Base-by-base conservation (phyloP, 2,888 invertebrate species). In the Stenotaenia linearis region DNA sequence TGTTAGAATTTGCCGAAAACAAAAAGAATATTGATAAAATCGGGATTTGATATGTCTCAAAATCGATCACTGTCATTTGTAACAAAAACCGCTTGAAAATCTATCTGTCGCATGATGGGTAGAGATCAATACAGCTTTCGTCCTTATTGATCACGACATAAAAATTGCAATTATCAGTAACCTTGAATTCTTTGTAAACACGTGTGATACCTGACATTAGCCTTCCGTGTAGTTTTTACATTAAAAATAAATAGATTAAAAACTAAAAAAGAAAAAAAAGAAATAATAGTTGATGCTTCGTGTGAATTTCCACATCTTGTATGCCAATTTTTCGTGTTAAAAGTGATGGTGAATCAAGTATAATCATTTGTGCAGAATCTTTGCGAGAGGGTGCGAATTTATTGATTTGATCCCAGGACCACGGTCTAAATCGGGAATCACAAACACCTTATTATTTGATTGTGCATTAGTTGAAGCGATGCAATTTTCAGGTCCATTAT, bases 351-450 rank as follows among this genome's bases (percentile, higher is more conserved):
- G 15, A 40, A 40, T 5, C 2, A 40, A 6, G 40, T 40, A 12
- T 50, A 50, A 50, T 40, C 15, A 40, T 50, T 32, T 6, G 50
- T 18, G 50, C 1, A 25, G 28, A 69, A 69, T 28, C 45, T 69
- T 69, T 6, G 18, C 7, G 18, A 18, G 50, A 18, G 9, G 69
- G 12, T 10, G 4, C n/a, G 69, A 69, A 69, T 28, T 69, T 69
- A 69, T 69, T 69, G 69, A 69, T 69, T n/a, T 69, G 25, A 69
- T 28, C n/a, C n/a, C 25, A 23, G 69, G 28, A 28, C 50, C 69
- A 28, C n/a, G 28, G 69, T 69, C 28, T 69, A 69, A 69, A 69
- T 69, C 69, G n/a, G 69, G 28, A 69, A 69, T 69, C 12, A n/a
- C 15, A 28, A 12, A 23, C 25, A 25, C 25, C 1, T 6, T 69